Conservation (phyloP, 2,888 invertebrate species). For the Dynastes maya region DNA sequence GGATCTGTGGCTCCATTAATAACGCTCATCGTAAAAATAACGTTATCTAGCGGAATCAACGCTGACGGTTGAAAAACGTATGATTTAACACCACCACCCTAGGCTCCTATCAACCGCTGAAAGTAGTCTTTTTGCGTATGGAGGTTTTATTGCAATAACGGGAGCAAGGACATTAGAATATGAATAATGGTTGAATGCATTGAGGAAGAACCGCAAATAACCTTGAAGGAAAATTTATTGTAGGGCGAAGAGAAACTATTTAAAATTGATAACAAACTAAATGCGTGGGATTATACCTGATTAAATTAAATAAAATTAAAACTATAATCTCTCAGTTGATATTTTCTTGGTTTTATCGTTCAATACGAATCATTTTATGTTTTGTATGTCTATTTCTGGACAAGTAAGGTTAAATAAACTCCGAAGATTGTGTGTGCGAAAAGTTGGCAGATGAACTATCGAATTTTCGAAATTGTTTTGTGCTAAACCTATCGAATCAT, state of each 20-base stretch:
- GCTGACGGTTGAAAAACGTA: slow-evolving; percentile 50
- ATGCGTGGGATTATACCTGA: too few relatives aligned
- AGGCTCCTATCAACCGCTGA: slow-evolving; percentile 21
- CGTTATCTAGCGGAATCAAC: slow-evolving; percentile 61
- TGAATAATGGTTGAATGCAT: slow-evolving; percentile 28
- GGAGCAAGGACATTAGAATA: slow-evolving; percentile 2
- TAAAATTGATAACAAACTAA: not conserved
- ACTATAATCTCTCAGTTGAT: too few relatives aligned
- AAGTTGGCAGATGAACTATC: too few relatives aligned
- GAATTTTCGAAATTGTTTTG: too few relatives aligned
- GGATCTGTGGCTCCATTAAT: slow-evolving; percentile 65
- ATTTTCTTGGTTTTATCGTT: too few relatives aligned
- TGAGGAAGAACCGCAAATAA: slow-evolving; percentile 14
- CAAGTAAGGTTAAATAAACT: too few relatives aligned
- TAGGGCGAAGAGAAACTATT: not conserved
- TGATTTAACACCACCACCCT: slow-evolving; percentile 44
- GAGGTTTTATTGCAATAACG: slow-evolving; percentile 29
- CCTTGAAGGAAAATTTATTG: not conserved
- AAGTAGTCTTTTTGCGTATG: slow-evolving; percentile 25
- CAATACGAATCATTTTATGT: too few relatives aligned
- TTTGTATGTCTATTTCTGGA: too few relatives aligned
- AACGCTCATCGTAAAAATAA: slow-evolving; percentile 62
- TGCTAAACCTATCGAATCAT: too few relatives aligned
- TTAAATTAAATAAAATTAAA: too few relatives aligned
- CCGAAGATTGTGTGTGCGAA: too few relatives aligned